phyloP scores from a whole-genome alignment of 2,113 vertebrate species.

The Pseudorectes ferrugineus region DNA sequence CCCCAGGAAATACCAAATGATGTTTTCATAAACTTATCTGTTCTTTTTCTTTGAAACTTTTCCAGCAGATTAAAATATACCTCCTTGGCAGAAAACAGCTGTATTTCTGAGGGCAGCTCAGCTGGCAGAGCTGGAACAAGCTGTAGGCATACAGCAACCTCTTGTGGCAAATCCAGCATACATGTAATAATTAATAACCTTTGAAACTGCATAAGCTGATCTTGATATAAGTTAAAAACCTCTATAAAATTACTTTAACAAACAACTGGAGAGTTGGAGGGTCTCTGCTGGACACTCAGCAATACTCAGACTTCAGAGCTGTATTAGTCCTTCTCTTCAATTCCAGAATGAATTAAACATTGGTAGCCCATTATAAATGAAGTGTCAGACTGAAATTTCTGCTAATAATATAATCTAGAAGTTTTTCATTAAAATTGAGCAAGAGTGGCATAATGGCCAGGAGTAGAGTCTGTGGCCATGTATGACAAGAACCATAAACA shows the following conservation, averaged over 20 bases:
- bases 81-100: not conserved
- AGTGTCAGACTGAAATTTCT: not conserved
- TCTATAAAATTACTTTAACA: not conserved
- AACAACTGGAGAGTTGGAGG: not conserved
- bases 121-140: not conserved
- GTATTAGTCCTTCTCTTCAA: not conserved
- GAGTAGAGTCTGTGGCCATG: not conserved
- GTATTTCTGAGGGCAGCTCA: not conserved
- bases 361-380: not conserved
- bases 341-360: not conserved
- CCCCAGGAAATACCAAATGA: not conserved
- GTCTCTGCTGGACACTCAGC: not conserved
- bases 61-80: not conserved
- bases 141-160: not conserved
- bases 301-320: not conserved
- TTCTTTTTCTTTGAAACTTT: not conserved
- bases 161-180: slow-evolving; percentile 27
- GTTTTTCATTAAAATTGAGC: not conserved
- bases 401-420: not conserved
- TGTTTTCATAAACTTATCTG: not conserved
- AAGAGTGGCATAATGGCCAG: not conserved
- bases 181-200: not conserved
- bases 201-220: not conserved
- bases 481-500: not conserved
- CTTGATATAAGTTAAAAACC: not conserved